Evolutionary conservation across 2,888 invertebrate genomes (phyloP), one percentile per base, ranked within the genome.

Genomic region (Diplazon laetatorius): DNA sequence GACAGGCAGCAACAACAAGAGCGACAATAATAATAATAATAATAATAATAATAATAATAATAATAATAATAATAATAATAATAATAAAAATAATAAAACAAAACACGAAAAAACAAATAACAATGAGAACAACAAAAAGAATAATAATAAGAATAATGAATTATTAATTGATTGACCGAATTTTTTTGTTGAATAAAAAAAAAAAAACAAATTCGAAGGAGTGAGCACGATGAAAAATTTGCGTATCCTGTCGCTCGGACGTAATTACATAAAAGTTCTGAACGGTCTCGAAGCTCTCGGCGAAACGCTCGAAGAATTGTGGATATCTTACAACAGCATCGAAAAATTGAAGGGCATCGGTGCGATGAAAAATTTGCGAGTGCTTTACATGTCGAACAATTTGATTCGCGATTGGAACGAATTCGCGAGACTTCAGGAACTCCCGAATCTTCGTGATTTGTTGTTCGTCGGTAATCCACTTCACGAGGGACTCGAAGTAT

Each of bases 321-420:
- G 98, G 98, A 94, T 98, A 44, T 98, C 98, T 0, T 98, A 98
- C 89, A 98, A 98, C 90, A 92, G 94, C 25, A 95, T 98, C 75
- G 98, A 98, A 87, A 98, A 98, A 91, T 92, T 97, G 79, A 98
- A 98, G 92, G 97, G 97, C 0, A 93, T 98, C 9, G 94, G 95
- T 46, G 94, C 94, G 0, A 92, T 98, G 88, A 95, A 95, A 86
- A 97, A 95, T 83, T 91, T 98, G 0, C 95, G 94, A 87, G 96
- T 98, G 0, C 91, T 97, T 1, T 96, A 96, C 85, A 94, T 97
- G 92, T 95, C 96, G 46, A 96, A 97, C 84, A 97, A 97, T 88
- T 89, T 95, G 22, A 95, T 98, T 0, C 97, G 97, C 87, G 98
- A 98, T 78, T 97, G 97, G 97, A 93, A 92, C 9, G 98, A 98